Evolutionary conservation across 2,888 invertebrate species (phyloP), one percentile per base, ranked within the genome.

Genomic region (Diloba caeruleocephala): DNA sequence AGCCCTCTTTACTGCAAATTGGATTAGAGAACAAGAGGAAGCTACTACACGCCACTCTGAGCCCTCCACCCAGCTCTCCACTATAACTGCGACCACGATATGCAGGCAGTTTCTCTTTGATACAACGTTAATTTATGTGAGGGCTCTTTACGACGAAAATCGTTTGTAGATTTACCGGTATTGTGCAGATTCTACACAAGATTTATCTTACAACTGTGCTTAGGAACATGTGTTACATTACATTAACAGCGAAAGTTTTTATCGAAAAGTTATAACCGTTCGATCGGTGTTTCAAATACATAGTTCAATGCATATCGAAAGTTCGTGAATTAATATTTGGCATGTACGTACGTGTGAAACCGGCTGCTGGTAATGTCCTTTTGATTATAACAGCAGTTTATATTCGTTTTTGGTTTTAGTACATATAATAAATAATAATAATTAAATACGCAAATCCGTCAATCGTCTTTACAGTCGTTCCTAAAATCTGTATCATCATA

Each of bases 1-100:
- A 76, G 71, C 62, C 68, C 79, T 76, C 79, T 78, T 74, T 78
- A 69, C 74, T 74, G 69, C 76, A 83, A 86, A 87, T 85, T 87
- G 82, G 81, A 81, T 87, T 84, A 79, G 69, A 63, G 74, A 74
- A 79, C 76, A 74, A 76, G 79, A 75, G 74, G 76, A 74, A 75
- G 71, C 75, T 48, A 71, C 76, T 79, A 71, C 71, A 72, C 70
- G 50, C 56, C 67, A 71, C 74, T 69, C 64, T 58, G 65, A 67
- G 61, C 58, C 67, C 56, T 64, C 74, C 53, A 63, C 56, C 45
- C 44, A 28, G 61, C 61, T 62, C 71, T 69, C 60, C 55, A 66
- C 54, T 55, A 53, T 52, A 65, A 71, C 69, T 56, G 63, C 59
- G 48, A 59, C 62, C 59, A 39, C 62, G 63, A 69, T 65, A 66